Percentiles rank a stretch among this genome's conserved stretches.
phyloP scores from a whole-genome alignment of 2,113 vertebrate genomes.

The Ondatra zibethicus region DNA sequence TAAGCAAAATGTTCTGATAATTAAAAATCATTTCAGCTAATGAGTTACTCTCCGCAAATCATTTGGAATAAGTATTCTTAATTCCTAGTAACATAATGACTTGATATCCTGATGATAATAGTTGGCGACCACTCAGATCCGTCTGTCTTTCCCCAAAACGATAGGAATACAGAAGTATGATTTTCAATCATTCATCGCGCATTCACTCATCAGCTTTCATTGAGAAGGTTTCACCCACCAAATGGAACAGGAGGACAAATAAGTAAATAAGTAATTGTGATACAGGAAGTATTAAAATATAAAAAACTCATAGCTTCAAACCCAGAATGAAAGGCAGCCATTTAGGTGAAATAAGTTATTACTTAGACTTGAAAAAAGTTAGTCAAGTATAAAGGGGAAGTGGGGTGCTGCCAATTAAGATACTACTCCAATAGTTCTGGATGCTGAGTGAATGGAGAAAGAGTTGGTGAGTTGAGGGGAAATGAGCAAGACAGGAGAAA shows the following conservation, averaged over 20 bases:
- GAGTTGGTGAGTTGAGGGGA: background rate
- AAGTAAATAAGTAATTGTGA: background rate
- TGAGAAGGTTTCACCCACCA: background rate
- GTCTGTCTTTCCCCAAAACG: background rate
- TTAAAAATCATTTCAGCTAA: slow-evolving; percentile 42
- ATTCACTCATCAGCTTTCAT: background rate
- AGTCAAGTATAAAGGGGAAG: background rate
- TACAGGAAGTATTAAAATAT: background rate
- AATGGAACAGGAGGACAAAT: background rate
- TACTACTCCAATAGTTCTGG: background rate
- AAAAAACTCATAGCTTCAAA: background rate
- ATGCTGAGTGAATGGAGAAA: background rate
- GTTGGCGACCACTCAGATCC: background rate
- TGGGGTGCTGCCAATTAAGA: background rate
- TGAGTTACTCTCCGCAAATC: background rate
- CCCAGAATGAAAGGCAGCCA: background rate
- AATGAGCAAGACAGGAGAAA: background rate
- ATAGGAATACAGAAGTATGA: background rate
- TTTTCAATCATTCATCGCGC: slow-evolving; percentile 40
- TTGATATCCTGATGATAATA: slow-evolving; percentile 23
- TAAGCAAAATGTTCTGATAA: slow-evolving; percentile 42
- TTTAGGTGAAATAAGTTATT: background rate
- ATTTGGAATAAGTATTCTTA: slow-evolving; percentile 42
- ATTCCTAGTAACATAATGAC: slow-evolving; percentile 18
- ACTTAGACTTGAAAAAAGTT: background rate